These are phyloP conservation scores for Zosterops hypoxanthus DNA, from an alignment of 2,113 vertebrate species.

Conservation along the genomic window DNA sequence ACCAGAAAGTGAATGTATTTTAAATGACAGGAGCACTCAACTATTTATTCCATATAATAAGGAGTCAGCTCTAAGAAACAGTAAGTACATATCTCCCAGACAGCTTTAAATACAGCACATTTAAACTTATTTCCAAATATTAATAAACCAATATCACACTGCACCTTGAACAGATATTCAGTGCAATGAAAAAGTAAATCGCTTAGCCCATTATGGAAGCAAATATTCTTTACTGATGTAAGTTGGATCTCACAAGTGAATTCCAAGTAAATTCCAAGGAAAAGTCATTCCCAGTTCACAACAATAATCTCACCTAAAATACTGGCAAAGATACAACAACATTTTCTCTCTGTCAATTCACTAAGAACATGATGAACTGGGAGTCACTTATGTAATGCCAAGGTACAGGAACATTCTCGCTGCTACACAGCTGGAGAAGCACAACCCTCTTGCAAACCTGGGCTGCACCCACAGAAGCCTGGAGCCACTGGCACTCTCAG, in stretches of 20 bases:
- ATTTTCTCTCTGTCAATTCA: background rate
- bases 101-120: background rate
- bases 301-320: background rate
- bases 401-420: background rate
- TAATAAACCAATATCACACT: background rate
- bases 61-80: background rate
- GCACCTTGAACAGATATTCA: background rate
- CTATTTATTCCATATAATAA: background rate
- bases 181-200: background rate
- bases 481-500: background rate
- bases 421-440: background rate
- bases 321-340: background rate
- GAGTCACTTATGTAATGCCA: background rate
- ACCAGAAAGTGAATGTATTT: background rate
- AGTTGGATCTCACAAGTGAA: background rate
- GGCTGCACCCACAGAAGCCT: background rate
- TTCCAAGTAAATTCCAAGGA: background rate
- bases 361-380: background rate
- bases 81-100: background rate
- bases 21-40: background rate
- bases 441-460: background rate
- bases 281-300: background rate
- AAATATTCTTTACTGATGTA: background rate
- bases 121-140: background rate
- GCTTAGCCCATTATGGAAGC: background rate